phyloP scores from a whole-genome alignment of 1,140 invertebrate genomes.

The Philaenus spumarius region DNA sequence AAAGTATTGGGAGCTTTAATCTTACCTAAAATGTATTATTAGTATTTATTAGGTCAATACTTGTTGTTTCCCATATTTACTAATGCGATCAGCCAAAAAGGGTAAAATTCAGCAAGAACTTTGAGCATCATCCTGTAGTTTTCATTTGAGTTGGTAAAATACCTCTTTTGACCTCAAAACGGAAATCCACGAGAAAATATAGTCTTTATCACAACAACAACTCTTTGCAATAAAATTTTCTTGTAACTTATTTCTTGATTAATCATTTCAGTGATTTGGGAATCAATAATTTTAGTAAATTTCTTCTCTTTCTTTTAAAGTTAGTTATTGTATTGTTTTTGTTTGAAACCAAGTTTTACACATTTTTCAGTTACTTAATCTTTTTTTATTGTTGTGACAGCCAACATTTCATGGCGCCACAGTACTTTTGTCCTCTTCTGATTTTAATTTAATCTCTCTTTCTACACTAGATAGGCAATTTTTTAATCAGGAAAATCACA shows the following conservation, averaged over 20 bases:
- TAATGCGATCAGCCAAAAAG: slow-evolving; percentile 26
- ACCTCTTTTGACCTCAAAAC: slow-evolving; percentile 25
- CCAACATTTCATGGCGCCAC: too few relatives aligned
- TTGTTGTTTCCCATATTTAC: slow-evolving; percentile 22
- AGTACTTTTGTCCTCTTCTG: too few relatives aligned
- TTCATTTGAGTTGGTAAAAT: slow-evolving; percentile 26
- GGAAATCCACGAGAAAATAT: slow-evolving; percentile 24
- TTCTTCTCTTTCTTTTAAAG: slow-evolving; percentile 2
- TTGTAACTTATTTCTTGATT: slow-evolving; percentile 21
- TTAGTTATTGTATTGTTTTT: slow-evolving; percentile 9
- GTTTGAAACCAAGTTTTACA: slow-evolving; percentile 6
- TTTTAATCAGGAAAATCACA: too few relatives aligned
- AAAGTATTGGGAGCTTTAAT: too few relatives aligned
- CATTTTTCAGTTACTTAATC: too few relatives aligned
- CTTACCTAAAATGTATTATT: too few relatives aligned
- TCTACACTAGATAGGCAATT: too few relatives aligned
- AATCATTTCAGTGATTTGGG: background rate
- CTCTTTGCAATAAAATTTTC: slow-evolving; percentile 25
- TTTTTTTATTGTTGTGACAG: too few relatives aligned
- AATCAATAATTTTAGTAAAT: slow-evolving; percentile 1
- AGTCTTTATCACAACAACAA: slow-evolving; percentile 28
- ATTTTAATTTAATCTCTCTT: too few relatives aligned
- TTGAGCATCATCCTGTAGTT: slow-evolving; percentile 27
- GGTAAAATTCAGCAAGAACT: slow-evolving; percentile 25
- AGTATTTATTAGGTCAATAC: too few relatives aligned